Evolutionary conservation across 2,888 invertebrate genomes (phyloP).

Genomic region (Bombylius major): DNA sequence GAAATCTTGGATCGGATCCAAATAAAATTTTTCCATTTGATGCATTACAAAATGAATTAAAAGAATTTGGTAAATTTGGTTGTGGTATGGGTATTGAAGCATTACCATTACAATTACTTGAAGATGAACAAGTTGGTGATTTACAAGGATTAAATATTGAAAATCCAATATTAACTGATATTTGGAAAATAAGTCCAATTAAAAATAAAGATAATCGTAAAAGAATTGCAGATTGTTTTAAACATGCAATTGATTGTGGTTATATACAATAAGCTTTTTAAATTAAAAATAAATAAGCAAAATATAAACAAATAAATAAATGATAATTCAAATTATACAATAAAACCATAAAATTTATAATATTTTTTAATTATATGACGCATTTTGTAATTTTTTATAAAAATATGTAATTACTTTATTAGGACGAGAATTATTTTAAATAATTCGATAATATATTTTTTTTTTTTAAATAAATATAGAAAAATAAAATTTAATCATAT

Average conservation of each 20-base stretch:
- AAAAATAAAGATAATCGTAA: slow-evolving; percentile 45
- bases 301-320: too few species aligned
- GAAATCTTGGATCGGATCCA: slow-evolving; percentile 47
- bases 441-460: too few species aligned
- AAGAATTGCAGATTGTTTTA: slow-evolving; percentile 49
- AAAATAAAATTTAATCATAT: too few species aligned
- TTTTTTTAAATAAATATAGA: too few species aligned
- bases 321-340: not conserved
- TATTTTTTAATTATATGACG: too few species aligned
- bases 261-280: slow-evolving; percentile 31
- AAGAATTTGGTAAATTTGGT: slow-evolving; percentile 39
- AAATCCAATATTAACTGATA: slow-evolving; percentile 40
- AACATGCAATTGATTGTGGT: slow-evolving; percentile 50
- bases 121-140: slow-evolving; percentile 42
- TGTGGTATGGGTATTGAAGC: slow-evolving; percentile 44
- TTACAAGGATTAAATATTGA: slow-evolving; percentile 32
- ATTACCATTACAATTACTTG: slow-evolving; percentile 40
- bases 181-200: slow-evolving; percentile 51
- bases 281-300: not conserved
- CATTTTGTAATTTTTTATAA: too few species aligned
- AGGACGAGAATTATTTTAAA: too few species aligned
- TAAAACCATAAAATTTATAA: too few species aligned
- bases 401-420: too few species aligned
- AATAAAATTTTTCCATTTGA: slow-evolving; percentile 37
- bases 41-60: slow-evolving; percentile 33